Conservation (phyloP, 92 coral and sea anemone genomes). For the Palythoa heliodiscus region DNA sequence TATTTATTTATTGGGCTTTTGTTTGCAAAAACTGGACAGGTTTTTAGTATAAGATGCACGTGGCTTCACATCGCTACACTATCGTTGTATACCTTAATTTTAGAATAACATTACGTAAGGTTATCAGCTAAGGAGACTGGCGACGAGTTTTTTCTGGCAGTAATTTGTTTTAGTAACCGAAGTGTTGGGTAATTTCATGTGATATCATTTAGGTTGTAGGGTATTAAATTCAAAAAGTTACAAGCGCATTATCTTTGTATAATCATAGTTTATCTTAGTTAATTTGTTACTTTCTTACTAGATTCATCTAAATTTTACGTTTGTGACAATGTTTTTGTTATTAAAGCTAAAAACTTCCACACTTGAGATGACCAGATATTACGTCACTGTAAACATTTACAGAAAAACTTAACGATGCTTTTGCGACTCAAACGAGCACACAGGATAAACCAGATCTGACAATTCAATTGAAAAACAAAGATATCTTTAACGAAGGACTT, state of each 20-base stretch:
- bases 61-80: background rate
- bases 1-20: background rate
- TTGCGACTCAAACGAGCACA: background rate
- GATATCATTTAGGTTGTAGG: background rate
- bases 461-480: background rate
- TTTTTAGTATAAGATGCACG: background rate
- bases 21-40: background rate
- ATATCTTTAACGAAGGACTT: background rate
- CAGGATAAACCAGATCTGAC: background rate
- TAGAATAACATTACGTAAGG: conserved; percentile 17
- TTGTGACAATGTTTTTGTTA: conserved; percentile 11
- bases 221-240: too few species aligned
- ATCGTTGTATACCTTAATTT: background rate
- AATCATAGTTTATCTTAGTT: background rate
- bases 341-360: conserved; percentile 12
- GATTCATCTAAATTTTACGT: background rate
- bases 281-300: too few species aligned
- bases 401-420: background rate
- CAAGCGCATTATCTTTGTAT: too few species aligned
- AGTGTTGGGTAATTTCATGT: conserved; percentile 18
- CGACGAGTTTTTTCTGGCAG: background rate
- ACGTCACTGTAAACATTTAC: conserved; percentile 38
- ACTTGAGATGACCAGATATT: conserved; percentile 9
- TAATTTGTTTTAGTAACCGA: conserved; percentile 8
- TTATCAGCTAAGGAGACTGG: background rate